Evolutionary conservation across 1,140 invertebrate species (phyloP), one percentile per base, ranked within the genome.

Genomic region (Orussus abietinus): DNA sequence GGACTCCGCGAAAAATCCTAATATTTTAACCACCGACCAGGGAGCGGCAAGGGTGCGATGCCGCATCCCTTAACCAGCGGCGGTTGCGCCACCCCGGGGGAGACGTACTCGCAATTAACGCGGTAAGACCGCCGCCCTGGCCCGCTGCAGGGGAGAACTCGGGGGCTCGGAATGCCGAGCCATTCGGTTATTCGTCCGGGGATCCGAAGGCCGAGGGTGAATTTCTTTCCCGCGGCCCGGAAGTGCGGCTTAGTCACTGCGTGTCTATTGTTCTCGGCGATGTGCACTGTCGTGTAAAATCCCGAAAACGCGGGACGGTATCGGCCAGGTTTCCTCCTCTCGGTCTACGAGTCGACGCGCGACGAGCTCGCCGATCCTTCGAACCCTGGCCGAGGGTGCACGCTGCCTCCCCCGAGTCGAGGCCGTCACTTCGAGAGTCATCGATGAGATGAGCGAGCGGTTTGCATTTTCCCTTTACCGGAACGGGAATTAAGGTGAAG

Each of bases 61-160:
- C 18, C 32, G 39, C 32, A 18, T 31, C 32, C 20, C 12, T 31
- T 31, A 35, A 42, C 40, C 39, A 42, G 31, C 22, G 12, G 30
- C 10, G 32, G 47, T 59, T 55, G 55, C 50, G 55, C 52, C 57
- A 50, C 47, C 53, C 53, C 46, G 45, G 57, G 55, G 47, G 50
- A 57, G n/a, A n/a, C 57, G 55, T 57, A 57, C 57, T 59, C 51
- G 57, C 57, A 59, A 59, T 59, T 59, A 59, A 59, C 57, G 47
- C 50, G 45, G 55, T 59, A 55, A 59, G 57, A 57, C 53, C 53
- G n/a, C n/a, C n/a, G n/a, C n/a, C 22, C 22, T 25, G n/a, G 22
- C n/a, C 22, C n/a, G n/a, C n/a, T 25, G 22, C n/a, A n/a, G 22
- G 22, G 22, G 6, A 7, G 22, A 25, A n/a, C 6, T 7, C n/a